Evolutionary conservation across 64 coral and sea anemone genomes (phyloP).

Genomic region (Actinia equina): DNA sequence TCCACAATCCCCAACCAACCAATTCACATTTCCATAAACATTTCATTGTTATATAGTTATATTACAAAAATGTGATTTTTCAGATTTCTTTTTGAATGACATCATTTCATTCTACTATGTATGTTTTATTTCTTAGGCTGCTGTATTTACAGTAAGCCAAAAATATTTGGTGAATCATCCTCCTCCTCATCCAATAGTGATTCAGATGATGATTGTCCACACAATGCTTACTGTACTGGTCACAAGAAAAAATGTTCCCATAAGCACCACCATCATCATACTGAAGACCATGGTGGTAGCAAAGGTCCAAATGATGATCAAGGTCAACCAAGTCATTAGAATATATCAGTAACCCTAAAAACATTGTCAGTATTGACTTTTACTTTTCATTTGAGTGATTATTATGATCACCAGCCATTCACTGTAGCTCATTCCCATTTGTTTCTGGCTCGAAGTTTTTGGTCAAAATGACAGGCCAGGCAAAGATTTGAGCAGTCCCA

Average conservation of each 20-base stretch:
- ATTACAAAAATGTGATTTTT: too few relatives aligned
- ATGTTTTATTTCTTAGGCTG: conserved; percentile 51
- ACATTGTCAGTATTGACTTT: too few relatives aligned
- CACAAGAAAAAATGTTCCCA: conserved; percentile 73
- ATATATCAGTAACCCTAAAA: neutral
- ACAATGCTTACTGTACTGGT: conserved; percentile 93
- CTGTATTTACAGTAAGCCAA: conserved; percentile 95
- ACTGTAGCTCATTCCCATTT: too few relatives aligned
- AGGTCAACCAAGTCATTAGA: neutral
- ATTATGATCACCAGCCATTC: too few relatives aligned
- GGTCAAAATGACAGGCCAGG: too few relatives aligned
- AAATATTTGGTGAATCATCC: conserved; percentile 82
- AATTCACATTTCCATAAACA: too few relatives aligned
- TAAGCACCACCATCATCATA: conserved; percentile 28
- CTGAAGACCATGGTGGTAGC: conserved; percentile 6
- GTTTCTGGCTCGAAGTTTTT: too few relatives aligned
- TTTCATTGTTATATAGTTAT: too few relatives aligned
- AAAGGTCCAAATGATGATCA: neutral
- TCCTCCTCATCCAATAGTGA: conserved; percentile 86
- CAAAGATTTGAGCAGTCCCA: too few relatives aligned
- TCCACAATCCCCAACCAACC: too few relatives aligned
- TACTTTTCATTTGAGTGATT: too few relatives aligned
- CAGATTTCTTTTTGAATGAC: too few relatives aligned
- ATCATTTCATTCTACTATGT: neutral
- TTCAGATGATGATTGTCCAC: conserved; percentile 66